Percentiles rank a stretch among this genome's conserved stretches.
Evolutionary conservation across 2,888 invertebrate genomes (phyloP).

Genomic region (Cataglyphis cursor): DNA sequence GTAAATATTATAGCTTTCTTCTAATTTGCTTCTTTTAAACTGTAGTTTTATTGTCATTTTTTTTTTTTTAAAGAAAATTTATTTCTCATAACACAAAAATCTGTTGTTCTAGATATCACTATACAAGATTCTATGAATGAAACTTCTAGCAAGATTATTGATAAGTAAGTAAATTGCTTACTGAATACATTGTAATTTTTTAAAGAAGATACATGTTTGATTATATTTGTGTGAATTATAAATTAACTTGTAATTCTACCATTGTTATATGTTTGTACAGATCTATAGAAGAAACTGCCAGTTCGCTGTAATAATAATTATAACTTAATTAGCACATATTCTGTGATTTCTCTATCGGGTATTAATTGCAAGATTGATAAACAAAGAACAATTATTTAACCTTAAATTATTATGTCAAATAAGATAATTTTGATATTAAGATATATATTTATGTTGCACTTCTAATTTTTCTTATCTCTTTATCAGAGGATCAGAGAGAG

Average conservation of each 20-base stretch:
- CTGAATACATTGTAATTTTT: background rate
- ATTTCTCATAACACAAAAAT: conserved; percentile 76
- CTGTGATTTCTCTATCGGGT: conserved; percentile 68
- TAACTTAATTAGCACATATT: conserved; percentile 57
- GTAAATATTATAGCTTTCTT: conserved; percentile 67
- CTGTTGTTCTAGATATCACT: conserved; percentile 70
- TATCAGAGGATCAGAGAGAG: background rate
- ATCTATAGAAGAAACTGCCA: conserved; percentile 68
- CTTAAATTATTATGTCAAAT: background rate
- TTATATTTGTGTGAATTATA: conserved; percentile 2
- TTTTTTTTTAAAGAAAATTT: background rate
- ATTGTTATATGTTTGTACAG: conserved; percentile 63
- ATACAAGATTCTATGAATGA: conserved; percentile 74
- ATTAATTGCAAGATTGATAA: conserved; percentile 46
- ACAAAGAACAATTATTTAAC: conserved; percentile 28
- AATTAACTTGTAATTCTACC: conserved; percentile 2
- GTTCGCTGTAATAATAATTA: conserved; percentile 67
- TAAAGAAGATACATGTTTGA: background rate
- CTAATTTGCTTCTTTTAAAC: background rate
- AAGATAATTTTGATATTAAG: conserved; percentile 15
- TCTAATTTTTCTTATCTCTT: conserved; percentile 14
- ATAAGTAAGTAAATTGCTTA: conserved; percentile 77
- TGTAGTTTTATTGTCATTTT: background rate
- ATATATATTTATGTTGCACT: conserved; percentile 7
- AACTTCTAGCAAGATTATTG: conserved; percentile 73